Percentiles rank a stretch among this genome's conserved stretches.
Conservation (phyloP, 2,113 vertebrate genomes). For the Phaethon lepturus region DNA sequence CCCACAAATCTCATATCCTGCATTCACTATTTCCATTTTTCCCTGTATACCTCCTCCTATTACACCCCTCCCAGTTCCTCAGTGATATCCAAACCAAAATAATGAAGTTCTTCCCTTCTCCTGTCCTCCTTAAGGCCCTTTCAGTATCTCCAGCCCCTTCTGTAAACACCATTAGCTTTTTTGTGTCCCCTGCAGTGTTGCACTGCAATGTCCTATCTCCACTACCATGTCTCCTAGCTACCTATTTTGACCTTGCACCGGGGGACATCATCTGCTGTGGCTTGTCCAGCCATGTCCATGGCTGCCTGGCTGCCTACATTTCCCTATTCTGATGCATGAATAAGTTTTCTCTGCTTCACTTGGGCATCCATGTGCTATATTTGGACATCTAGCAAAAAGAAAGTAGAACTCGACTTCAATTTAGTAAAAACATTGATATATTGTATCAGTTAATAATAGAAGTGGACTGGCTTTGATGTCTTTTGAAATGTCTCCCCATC, state of each 20-base stretch:
- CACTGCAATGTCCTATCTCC: not conserved
- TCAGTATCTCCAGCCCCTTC: not conserved
- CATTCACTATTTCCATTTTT: not conserved
- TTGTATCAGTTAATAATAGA: not conserved
- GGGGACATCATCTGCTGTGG: not conserved
- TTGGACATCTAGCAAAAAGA: not conserved
- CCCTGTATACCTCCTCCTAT: not conserved
- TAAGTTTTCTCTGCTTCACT: not conserved
- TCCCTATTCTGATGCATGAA: not conserved
- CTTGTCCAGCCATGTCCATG: not conserved
- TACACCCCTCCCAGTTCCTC: not conserved
- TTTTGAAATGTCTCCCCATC: not conserved
- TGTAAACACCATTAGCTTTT: not conserved
- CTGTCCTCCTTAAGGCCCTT: not conserved
- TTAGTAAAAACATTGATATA: not conserved
- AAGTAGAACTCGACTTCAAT: not conserved
- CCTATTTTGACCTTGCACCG: not conserved
- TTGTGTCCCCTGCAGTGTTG: not conserved
- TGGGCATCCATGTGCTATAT: not conserved
- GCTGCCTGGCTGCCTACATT: not conserved
- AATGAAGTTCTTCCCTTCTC: not conserved
- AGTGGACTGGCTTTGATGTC: not conserved
- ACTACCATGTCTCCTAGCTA: not conserved
- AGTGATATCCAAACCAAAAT: not conserved
- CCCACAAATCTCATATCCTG: not conserved